Percentiles rank a stretch among this genome's conserved stretches.
phyloP scores from a whole-genome alignment of 2,797 vertebrate species.

The Chaunax sp. region DNA sequence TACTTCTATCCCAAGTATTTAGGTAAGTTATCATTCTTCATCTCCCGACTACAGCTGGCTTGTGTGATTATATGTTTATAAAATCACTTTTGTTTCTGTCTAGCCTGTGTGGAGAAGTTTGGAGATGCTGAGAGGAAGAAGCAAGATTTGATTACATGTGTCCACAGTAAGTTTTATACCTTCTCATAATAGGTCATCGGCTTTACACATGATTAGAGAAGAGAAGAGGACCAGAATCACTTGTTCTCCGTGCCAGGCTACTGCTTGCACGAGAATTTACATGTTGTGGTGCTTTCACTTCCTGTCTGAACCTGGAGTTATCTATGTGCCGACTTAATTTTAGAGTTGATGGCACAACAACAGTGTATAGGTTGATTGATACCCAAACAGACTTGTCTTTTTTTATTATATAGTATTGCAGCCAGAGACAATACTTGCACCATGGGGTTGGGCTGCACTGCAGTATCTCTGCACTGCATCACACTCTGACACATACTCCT shows the following conservation, averaged over 20 bases:
- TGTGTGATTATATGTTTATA: conserved; percentile 23
- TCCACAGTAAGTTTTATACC: conserved; percentile 90
- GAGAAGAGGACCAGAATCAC: too few species aligned
- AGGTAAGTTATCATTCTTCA: conserved; percentile 84
- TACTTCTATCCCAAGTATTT: conserved; percentile 97
- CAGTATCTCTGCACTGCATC: conserved; percentile 70
- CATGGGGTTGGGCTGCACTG: conserved; percentile 71
- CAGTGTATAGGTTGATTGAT: not conserved
- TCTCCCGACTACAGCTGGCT: not conserved
- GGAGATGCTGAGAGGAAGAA: conserved; percentile 86
- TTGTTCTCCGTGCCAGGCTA: too few species aligned
- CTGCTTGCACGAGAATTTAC: too few species aligned
- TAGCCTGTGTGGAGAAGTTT: conserved; percentile 89
- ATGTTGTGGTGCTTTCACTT: not conserved
- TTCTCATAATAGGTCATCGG: not conserved
- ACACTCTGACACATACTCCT: conserved; percentile 5
- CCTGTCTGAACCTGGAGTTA: not conserved
- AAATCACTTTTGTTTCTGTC: conserved; percentile 45
- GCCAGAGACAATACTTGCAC: conserved; percentile 26
- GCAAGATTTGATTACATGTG: conserved; percentile 90
- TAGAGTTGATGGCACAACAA: not conserved
- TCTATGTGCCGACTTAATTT: conserved; percentile 4
- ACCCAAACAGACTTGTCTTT: not conserved
- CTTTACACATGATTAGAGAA: too few species aligned
- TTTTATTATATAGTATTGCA: conserved; percentile 14